Evolutionary conservation across 2,888 invertebrate species (phyloP), one percentile per base, ranked within the genome.

Genomic region (Latrodectus hesperus): DNA sequence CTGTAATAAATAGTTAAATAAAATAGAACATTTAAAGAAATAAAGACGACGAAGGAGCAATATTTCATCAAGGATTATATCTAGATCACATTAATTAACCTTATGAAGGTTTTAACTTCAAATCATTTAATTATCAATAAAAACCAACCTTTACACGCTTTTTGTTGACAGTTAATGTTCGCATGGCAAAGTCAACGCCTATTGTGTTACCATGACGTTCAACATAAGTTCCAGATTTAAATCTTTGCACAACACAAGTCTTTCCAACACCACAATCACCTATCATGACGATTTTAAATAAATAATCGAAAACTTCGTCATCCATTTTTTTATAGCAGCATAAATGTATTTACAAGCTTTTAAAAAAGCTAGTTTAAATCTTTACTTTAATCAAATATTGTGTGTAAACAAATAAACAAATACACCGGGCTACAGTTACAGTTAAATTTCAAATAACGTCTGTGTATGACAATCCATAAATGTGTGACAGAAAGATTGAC

Each of bases 171-270:
- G 96, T 94, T 67, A 99, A 94, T 80, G 98, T 98, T 94, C 98
- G 98, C 98, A 98, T 99, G 89, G 98, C 98, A 94, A 99, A 99
- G 93, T 99, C 98, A 84, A 99, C 98, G 90, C 98, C 98, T 92
- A 99, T 99, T 74, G 99, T 99, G 92, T 97, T 98, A 87, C 98
- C 98, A 93, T 98, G 98, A 90, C 96, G 94, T 93, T 99, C 98
- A 90, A 98, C 96, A 92, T 97, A 99, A 91, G 97, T 97, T 88
- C 98, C 99, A 89, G 97, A 97, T 93, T 97, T 97, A 93, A 99
- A 96, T 90, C 98, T 95, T 93, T 98, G 98, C 88, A 99, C 98
- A 90, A 99, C 96, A 91, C 96, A 98, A 89, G 98, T 98, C 94
- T 98, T 98, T 52, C 98, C 97, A 16, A 89, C 90, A 6, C 89